Conservation (phyloP, 2,888 invertebrate genomes). For the Tiliacea aurago region DNA sequence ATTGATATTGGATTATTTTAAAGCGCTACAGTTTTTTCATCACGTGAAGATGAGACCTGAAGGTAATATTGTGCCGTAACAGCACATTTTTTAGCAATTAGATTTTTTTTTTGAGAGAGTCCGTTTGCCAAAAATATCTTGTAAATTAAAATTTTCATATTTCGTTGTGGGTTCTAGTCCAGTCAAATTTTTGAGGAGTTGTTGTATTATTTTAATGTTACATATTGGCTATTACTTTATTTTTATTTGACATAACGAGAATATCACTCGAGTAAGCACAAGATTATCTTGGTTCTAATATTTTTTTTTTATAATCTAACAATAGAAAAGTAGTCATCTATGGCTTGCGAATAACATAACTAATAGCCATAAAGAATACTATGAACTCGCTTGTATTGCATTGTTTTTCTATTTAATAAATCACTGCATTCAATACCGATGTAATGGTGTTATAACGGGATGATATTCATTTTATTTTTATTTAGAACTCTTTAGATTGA, state of each 20-base stretch:
- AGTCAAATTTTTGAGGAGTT: constrained; percentile 83
- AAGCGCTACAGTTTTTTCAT: constrained; percentile 62
- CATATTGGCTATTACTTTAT: constrained; percentile 79
- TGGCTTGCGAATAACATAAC: constrained; percentile 90
- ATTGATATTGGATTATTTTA: constrained; percentile 48
- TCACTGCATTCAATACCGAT: constrained; percentile 64
- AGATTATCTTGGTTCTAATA: constrained; percentile 84
- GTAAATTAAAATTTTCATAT: constrained; percentile 76
- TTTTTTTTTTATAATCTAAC: constrained; percentile 88
- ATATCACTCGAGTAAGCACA: constrained; percentile 77
- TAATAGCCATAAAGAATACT: constrained; percentile 88
- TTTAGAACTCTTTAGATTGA: constrained; percentile 49
- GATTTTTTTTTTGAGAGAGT: constrained; percentile 61
- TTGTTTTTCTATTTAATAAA: constrained; percentile 84
- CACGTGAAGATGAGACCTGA: constrained; percentile 52
- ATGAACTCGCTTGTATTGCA: constrained; percentile 88
- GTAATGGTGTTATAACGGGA: constrained; percentile 61
- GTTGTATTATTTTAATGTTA: constrained; percentile 79
- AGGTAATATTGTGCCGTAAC: constrained; percentile 46
- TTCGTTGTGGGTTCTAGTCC: constrained; percentile 89
- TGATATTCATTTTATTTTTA: constrained; percentile 61
- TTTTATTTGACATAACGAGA: constrained; percentile 75
- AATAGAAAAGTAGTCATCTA: constrained; percentile 86
- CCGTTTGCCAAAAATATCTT: constrained; percentile 78
- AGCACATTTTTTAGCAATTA: constrained; percentile 58